A percentile compares a stretch with the other conserved stretches of the same genome.
These are phyloP conservation scores for Triplophysa dalaica DNA, from an alignment of 2,113 vertebrate species.

Conservation along the genomic window DNA sequence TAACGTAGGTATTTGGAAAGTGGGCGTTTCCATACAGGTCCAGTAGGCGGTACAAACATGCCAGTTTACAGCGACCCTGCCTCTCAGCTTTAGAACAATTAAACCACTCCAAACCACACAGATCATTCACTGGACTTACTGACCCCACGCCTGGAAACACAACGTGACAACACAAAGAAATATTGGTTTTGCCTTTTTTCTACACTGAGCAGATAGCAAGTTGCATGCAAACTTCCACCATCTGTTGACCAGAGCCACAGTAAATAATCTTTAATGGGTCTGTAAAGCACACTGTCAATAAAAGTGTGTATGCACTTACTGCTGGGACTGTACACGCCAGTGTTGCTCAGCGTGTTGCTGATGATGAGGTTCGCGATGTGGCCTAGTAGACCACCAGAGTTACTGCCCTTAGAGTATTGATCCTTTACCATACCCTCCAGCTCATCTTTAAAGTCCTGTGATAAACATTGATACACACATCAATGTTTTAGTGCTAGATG, in stretches of 20 bases:
- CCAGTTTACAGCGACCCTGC: constrained; percentile 88
- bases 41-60: constrained; percentile 86
- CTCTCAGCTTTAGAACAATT: constrained; percentile 88
- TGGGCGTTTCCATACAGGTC: constrained; percentile 85
- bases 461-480: constrained; percentile 60
- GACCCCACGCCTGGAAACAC: constrained; percentile 80
- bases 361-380: constrained; percentile 95
- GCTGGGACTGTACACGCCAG: constrained; percentile 83
- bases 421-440: constrained; percentile 94
- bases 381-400: constrained; percentile 84
- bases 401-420: constrained; percentile 93
- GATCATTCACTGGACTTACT: constrained; percentile 89
- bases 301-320: constrained; percentile 68
- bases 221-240: constrained; percentile 6
- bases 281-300: neutral
- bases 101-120: constrained; percentile 82
- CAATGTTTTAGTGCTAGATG: too few species aligned
- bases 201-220: neutral
- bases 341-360: constrained; percentile 82
- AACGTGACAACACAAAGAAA: neutral
- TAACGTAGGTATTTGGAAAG: constrained; percentile 39
- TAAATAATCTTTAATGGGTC: neutral
- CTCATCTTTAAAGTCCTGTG: constrained; percentile 94
- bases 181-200: neutral
- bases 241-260: neutral